A percentile compares a stretch with the other conserved stretches of the same genome.
Conservation (phyloP, 2,113 vertebrate genomes). For the Cephalopterus ornatus region DNA sequence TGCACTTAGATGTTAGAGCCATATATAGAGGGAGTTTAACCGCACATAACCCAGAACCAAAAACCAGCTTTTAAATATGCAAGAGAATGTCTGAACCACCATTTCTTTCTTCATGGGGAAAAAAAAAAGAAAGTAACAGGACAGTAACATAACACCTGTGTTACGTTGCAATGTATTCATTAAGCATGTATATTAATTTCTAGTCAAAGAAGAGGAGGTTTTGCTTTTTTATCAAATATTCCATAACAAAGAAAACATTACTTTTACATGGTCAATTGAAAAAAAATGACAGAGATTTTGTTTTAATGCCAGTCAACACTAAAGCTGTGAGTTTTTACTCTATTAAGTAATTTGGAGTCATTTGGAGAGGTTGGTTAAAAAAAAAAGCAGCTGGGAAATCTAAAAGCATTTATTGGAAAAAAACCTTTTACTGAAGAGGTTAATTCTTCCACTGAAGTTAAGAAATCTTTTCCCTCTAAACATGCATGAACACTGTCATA, state of each 20-base stretch:
- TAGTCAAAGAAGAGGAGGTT: neutral
- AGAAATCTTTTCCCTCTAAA: neutral
- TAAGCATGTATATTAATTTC: neutral
- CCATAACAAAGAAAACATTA: neutral
- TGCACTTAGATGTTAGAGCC: neutral
- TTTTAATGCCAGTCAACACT: neutral
- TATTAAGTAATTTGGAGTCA: neutral
- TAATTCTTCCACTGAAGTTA: neutral
- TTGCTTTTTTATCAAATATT: neutral
- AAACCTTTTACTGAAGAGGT: neutral
- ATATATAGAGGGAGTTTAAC: neutral
- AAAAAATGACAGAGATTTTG: neutral
- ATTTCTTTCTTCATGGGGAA: neutral
- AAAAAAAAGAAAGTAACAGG: neutral
- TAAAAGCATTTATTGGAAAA: neutral
- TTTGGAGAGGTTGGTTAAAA: neutral
- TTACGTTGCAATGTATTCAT: neutral
- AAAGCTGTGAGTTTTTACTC: neutral
- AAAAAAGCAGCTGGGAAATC: neutral
- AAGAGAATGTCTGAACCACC: neutral
- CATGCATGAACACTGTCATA: neutral
- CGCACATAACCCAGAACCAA: neutral
- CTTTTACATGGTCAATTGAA: neutral
- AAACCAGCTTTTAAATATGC: neutral
- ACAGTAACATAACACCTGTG: neutral